Base-by-base conservation (phyloP, 2,113 vertebrate species). In the Pygoscelis adeliae region DNA sequence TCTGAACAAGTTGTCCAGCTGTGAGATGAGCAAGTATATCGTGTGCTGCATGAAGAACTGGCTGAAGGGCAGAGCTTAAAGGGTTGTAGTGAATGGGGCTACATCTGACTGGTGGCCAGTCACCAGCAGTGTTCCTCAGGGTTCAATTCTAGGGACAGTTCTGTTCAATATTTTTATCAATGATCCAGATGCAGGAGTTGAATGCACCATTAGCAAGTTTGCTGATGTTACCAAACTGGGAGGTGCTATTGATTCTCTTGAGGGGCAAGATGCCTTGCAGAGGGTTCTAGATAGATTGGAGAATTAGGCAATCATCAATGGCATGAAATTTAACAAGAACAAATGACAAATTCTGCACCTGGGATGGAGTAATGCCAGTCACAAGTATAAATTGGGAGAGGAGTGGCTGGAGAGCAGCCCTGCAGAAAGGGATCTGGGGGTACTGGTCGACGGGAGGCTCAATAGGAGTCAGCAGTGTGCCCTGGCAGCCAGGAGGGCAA, bases 401-500 rank as follows among this genome's bases (percentile, higher is more conserved):
- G 34, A 23, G 34, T 34, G 14, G 15, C 2, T 67, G 79, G 34
- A 58, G 36, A 44, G 34, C 34, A 79, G 34, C 25, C 36, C 42
- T 50, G 29, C 9, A 42, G 77, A 89, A 55, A 63, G 15, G 44
- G 13, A 13, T 17, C 10, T 26, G 20, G 13, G 16, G 8, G 4
- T 69, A 10, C 44, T 61, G 16, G 32, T 30, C 0, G 0, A 6
- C 11, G 50, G 29, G 30, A 9, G 5, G 38, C 8, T 72, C 25
- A 22, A 3, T 15, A 25, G 0, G 25, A 58, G 52, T 9, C 13
- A 21, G 16, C 10, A 30, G 36, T 1, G 36, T 59, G 72, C 16
- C 13, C 62, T 32, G 25, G 25, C 13, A 44, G 10, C 10, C 44
- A 78, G 20, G 53, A n/a, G 36, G n/a, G 15, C 29, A 76, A 66